phyloP scores from a whole-genome alignment of 2,113 vertebrate genomes.

The Oreochromis tanganicae region DNA sequence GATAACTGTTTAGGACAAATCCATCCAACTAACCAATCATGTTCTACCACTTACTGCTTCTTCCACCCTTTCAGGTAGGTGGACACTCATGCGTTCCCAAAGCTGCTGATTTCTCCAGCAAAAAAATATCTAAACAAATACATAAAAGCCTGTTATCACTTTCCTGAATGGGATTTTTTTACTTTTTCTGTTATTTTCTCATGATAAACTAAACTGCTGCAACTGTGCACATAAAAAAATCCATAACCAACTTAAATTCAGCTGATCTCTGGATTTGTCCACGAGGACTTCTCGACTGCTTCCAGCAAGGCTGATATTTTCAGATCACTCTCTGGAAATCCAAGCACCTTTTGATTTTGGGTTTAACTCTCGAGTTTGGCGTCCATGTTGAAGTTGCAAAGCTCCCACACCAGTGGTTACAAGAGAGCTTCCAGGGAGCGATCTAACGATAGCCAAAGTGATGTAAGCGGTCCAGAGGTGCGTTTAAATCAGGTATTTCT shows the following conservation, averaged over 20 bases:
- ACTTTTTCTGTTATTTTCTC: rapidly evolving
- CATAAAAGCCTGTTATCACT: rapidly evolving
- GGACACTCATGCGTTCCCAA: background rate
- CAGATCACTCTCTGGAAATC: background rate
- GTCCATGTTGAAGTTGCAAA: rapidly evolving
- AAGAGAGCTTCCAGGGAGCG: background rate
- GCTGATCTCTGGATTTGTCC: background rate
- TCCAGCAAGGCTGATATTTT: background rate
- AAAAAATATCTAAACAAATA: background rate
- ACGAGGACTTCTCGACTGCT: rapidly evolving
- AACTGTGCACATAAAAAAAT: background rate
- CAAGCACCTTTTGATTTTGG: background rate
- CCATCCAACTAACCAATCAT: background rate
- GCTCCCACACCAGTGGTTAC: rapidly evolving
- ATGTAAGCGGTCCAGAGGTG: rapidly evolving
- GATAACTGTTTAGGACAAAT: background rate
- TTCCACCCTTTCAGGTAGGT: background rate
- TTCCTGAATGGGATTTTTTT: background rate
- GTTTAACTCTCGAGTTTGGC: rapidly evolving
- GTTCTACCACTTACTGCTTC: rapidly evolving
- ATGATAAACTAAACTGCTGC: background rate
- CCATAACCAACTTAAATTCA: rapidly evolving
- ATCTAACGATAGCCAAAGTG: background rate
- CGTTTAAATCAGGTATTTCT: background rate
- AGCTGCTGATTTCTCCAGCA: background rate